Percentiles rank a stretch among this genome's conserved stretches.
Evolutionary conservation across 2,888 invertebrate species (phyloP).

Genomic region (Chrysolina americana): DNA sequence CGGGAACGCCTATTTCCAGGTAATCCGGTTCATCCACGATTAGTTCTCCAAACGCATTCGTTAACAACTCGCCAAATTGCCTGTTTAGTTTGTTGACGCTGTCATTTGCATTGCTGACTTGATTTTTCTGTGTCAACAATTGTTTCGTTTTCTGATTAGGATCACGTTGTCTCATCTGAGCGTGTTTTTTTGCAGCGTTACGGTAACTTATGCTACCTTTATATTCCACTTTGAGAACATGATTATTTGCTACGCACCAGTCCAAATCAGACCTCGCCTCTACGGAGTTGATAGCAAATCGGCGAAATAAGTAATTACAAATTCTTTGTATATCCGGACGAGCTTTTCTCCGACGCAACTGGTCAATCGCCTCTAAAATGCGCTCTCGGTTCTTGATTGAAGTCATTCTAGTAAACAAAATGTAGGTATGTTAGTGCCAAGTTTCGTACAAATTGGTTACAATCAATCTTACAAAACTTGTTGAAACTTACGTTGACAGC

Average conservation of each 20-base stretch:
- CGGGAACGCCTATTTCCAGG: slow-evolving; percentile 81
- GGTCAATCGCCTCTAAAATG: slow-evolving; percentile 89
- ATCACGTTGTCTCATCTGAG: slow-evolving; percentile 70
- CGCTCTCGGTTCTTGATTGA: slow-evolving; percentile 80
- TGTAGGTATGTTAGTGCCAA: slow-evolving; percentile 16
- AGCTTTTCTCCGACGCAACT: slow-evolving; percentile 86
- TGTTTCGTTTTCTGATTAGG: slow-evolving; percentile 27
- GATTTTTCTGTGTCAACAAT: slow-evolving; percentile 36
- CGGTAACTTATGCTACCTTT: slow-evolving; percentile 90
- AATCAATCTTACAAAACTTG: neutral
- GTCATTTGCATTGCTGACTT: slow-evolving; percentile 46
- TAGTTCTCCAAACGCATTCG: slow-evolving; percentile 80
- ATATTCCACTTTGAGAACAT: slow-evolving; percentile 87
- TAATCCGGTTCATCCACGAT: slow-evolving; percentile 82
- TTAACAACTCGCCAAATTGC: slow-evolving; percentile 72
- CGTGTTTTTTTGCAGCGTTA: slow-evolving; percentile 79
- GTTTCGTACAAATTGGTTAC: slow-evolving; percentile 11
- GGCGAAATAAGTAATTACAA: slow-evolving; percentile 84
- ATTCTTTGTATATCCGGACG: slow-evolving; percentile 88
- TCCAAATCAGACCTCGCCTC: slow-evolving; percentile 82
- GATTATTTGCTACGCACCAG: slow-evolving; percentile 81
- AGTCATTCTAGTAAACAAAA: slow-evolving; percentile 46
- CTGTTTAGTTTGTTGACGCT: slow-evolving; percentile 56
- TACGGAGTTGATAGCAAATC: slow-evolving; percentile 79
- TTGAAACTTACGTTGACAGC: slow-evolving; percentile 7